Evolutionary conservation across 2,797 vertebrate genomes (phyloP).

Genomic region (Menidia menidia): DNA sequence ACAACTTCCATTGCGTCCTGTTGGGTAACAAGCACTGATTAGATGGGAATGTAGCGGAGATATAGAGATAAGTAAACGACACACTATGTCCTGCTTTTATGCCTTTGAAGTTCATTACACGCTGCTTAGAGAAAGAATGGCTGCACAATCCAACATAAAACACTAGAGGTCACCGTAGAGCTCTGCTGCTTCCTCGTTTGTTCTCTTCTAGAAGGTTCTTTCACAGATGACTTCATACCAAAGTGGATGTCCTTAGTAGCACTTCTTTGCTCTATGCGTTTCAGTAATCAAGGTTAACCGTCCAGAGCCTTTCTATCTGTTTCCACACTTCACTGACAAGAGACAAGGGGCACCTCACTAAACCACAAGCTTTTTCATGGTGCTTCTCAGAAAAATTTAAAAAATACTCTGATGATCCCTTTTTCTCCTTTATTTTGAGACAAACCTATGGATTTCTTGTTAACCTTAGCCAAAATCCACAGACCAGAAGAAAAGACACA

Average conservation of each 20-base stretch:
- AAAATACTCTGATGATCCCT: conserved; percentile 23
- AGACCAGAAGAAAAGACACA: conserved; percentile 60
- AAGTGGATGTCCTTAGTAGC: conserved; percentile 20
- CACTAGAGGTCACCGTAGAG: conserved; percentile 82
- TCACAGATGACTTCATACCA: conserved; percentile 43
- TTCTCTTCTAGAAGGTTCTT: conserved; percentile 75
- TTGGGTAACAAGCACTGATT: conserved; percentile 40
- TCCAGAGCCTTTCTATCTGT: conserved; percentile 15
- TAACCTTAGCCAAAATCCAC: conserved; percentile 46
- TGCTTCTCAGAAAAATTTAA: conserved; percentile 26
- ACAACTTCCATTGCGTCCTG: conserved; percentile 87
- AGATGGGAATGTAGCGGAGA: conserved; percentile 20
- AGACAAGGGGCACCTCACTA: conserved; percentile 32
- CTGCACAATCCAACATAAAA: conserved; percentile 53
- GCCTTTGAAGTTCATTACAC: conserved; percentile 27
- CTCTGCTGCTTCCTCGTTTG: conserved; percentile 54
- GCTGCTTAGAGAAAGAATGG: conserved; percentile 24
- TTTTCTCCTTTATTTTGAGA: conserved; percentile 22
- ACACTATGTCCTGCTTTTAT: conserved; percentile 23
- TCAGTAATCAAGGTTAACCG: conserved; percentile 30
- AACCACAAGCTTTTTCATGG: conserved; percentile 17
- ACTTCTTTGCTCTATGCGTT: conserved; percentile 25
- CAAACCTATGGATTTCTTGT: conserved; percentile 40
- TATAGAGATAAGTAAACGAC: conserved; percentile 15
- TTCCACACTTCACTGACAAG: conserved; percentile 21